Conservation (phyloP, 2,113 vertebrate species). For the Oceanodroma tethys region DNA sequence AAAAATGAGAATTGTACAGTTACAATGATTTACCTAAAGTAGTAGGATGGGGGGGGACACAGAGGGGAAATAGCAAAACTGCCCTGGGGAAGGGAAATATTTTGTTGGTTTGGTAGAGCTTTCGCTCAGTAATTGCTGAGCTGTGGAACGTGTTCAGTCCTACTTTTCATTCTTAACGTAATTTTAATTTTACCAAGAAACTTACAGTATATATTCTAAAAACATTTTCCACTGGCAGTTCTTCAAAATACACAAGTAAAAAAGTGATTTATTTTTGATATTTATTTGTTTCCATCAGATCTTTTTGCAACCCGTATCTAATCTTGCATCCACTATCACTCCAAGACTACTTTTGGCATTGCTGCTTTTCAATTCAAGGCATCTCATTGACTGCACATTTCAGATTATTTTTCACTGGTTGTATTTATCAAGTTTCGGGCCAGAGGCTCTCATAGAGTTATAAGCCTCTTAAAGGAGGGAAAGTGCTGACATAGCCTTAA, state of each 20-base stretch:
- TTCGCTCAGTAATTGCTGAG: not conserved
- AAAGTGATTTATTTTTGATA: not conserved
- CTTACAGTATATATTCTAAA: not conserved
- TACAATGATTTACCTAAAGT: not conserved
- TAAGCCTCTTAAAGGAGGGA: conserved; percentile 13
- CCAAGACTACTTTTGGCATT: not conserved
- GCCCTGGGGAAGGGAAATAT: not conserved
- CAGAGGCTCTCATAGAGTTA: conserved; percentile 11
- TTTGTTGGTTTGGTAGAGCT: not conserved
- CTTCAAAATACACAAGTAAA: not conserved
- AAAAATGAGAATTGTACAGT: not conserved
- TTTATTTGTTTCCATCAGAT: not conserved
- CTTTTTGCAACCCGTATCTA: not conserved
- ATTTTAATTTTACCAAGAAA: not conserved
- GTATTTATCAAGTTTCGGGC: conserved; percentile 30
- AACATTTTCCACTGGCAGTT: not conserved
- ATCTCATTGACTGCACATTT: conserved; percentile 7
- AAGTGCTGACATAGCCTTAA: conserved; percentile 52
- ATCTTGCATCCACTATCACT: not conserved
- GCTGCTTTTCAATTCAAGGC: not conserved
- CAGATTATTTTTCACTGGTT: conserved; percentile 16
- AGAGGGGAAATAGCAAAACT: not conserved
- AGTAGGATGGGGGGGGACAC: no score
- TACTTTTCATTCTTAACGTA: not conserved
- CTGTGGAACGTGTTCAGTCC: not conserved